phyloP scores from a whole-genome alignment of 2,888 invertebrate species.

The Lepidochrysops patricia region DNA sequence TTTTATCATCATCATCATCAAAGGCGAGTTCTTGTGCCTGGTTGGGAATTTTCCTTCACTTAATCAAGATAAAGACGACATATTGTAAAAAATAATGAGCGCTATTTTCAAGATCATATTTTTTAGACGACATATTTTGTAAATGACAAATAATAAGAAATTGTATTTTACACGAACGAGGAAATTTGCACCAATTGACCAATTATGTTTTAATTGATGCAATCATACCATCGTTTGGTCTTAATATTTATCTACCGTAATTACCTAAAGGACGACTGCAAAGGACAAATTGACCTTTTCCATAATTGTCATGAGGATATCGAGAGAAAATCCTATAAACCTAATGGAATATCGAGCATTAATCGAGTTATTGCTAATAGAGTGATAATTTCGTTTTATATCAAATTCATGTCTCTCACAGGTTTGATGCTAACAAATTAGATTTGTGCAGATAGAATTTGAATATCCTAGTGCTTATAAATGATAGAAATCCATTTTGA shows the following conservation, averaged over 20 bases:
- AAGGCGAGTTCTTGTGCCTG: too few species aligned
- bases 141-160: background rate
- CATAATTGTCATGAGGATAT: background rate
- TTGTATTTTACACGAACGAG: background rate
- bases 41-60: too few species aligned
- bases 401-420: background rate
- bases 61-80: too few species aligned
- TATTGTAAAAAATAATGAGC: too few species aligned
- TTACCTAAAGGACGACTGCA: background rate
- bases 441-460: too few species aligned
- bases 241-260: background rate
- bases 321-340: background rate
- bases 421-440: background rate
- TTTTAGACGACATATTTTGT: too few species aligned
- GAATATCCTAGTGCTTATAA: too few species aligned
- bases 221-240: background rate
- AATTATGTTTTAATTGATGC: background rate
- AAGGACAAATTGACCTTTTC: background rate
- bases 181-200: background rate
- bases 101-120: too few species aligned
- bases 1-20: too few species aligned
- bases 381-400: background rate
- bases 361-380: background rate
- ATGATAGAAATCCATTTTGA: too few species aligned
- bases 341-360: background rate